Evolutionary conservation across 2,113 vertebrate species (phyloP), one percentile per base, ranked within the genome.

Genomic region (Cyanistes caeruleus): DNA sequence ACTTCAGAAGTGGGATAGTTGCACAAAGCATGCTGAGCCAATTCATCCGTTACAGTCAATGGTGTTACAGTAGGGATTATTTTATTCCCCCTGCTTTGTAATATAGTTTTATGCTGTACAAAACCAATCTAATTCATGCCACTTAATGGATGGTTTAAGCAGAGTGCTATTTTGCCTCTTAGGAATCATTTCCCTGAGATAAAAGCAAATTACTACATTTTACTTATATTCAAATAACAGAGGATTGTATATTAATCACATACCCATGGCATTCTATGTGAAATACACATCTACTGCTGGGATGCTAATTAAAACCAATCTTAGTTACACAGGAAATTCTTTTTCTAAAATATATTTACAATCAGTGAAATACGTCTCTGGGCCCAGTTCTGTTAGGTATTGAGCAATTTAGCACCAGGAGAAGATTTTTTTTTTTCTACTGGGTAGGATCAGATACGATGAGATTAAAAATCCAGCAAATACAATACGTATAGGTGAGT

Each of bases 201-300:
- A 90, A 96, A 96, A 95, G 70, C 59, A 94, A 93, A 91, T 96
- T 48, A 93, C 78, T 88, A 77, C 75, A 81, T 94, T 95, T 95
- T 88, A 87, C 59, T 95, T 95, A 86, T 52, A 91, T 88, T 96
- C 72, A 87, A 63, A 74, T 90, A 96, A 93, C 63, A 88, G 23
- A 80, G 37, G 74, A 83, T 58, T 85, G 39, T 92, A 70, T 89
- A 95, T 86, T 95, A 93, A 87, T 97, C 87, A 86, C 43, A 89
- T 53, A 94, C 20, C 48, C 86, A 52, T 83, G 63, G 22, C 59
- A 89, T 80, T 90, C 83, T 74, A 44, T 39, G 33, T 69, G 84
- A 95, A 94, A 89, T 88, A 85, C 86, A 81, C 44, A n/a, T 30
- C 41, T 91, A 78, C 53, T 87, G 46, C 90, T 90, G 84, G 24